These are phyloP conservation scores for Drosophila arizonae DNA, from an alignment of 1,140 invertebrate species.

Conservation along the genomic window DNA sequence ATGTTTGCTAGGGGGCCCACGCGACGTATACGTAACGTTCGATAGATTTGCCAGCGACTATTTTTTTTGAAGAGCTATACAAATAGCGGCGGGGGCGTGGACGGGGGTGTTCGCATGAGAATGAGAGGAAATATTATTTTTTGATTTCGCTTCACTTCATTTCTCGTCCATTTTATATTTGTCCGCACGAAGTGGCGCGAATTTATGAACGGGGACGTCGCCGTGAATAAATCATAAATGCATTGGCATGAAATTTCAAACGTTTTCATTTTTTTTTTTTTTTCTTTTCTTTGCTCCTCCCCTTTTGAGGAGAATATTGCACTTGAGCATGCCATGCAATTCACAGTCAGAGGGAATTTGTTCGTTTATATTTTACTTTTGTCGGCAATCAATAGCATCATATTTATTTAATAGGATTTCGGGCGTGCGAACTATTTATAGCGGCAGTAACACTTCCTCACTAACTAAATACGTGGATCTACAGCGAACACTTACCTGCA, in stretches of 20 bases:
- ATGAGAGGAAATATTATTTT: conserved; percentile 2
- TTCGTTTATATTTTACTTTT: too few species aligned
- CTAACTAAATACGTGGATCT: background rate
- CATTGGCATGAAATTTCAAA: conserved; percentile 38
- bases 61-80: conserved; percentile 10
- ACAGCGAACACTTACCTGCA: conserved; percentile 9
- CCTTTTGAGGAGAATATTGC: conserved; percentile 25
- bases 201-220: conserved; percentile 7
- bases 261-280: conserved; percentile 8
- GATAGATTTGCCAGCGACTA: conserved; percentile 19
- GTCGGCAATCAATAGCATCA: background rate
- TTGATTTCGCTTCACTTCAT: background rate
- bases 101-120: background rate
- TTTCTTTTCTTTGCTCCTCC: background rate
- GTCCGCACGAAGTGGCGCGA: background rate
- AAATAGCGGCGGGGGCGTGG: background rate
- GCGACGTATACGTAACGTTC: conserved; percentile 2
- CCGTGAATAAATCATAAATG: conserved; percentile 51
- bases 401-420: conserved; percentile 6
- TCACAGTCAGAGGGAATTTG: too few species aligned
- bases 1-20: background rate
- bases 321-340: conserved; percentile 9
- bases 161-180: conserved; percentile 1
- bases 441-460: background rate
- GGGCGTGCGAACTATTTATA: conserved; percentile 2